Percentiles rank a stretch among this genome's conserved stretches.
phyloP scores from a whole-genome alignment of 2,888 invertebrate genomes.

The Latrodectus hesperus region DNA sequence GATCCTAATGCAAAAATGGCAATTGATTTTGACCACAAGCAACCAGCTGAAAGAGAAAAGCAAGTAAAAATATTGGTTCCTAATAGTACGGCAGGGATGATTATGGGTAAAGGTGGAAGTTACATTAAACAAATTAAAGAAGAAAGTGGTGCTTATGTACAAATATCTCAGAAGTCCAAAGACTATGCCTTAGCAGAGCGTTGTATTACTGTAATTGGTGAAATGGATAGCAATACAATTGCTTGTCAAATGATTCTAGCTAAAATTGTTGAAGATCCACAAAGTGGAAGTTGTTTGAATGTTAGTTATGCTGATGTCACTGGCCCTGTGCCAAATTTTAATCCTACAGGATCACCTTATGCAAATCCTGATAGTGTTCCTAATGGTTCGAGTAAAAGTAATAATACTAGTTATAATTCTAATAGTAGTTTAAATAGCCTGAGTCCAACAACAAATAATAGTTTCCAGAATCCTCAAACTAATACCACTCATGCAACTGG shows the following conservation, averaged over 20 bases:
- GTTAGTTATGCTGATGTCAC: conserved; percentile 96
- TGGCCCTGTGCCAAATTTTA: conserved; percentile 97
- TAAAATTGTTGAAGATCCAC: conserved; percentile 98
- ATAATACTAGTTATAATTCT: conserved; percentile 72
- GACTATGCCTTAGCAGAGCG: conserved; percentile 88
- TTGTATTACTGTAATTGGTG: conserved; percentile 95
- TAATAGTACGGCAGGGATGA: conserved; percentile 97
- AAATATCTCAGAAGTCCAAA: conserved; percentile 97
- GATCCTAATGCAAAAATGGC: conserved; percentile 89
- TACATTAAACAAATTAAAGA: conserved; percentile 97
- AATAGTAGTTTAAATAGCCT: conserved; percentile 72
- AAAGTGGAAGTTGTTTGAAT: conserved; percentile 95
- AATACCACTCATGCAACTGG: conserved; percentile 66
- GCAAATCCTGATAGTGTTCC: conserved; percentile 77
- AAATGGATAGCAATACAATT: conserved; percentile 91
- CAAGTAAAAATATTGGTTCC: conserved; percentile 90
- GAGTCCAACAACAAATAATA: conserved; percentile 70
- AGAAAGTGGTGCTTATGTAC: conserved; percentile 94
- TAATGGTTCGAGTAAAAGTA: conserved; percentile 71
- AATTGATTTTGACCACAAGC: conserved; percentile 85
- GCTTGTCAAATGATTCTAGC: conserved; percentile 94
- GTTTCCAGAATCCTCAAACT: conserved; percentile 70
- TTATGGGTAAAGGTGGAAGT: conserved; percentile 96
- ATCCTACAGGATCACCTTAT: conserved; percentile 97
- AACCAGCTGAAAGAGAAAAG: conserved; percentile 89